Evolutionary conservation across 2,797 vertebrate species (phyloP).

Genomic region (Malacoraja senta): DNA sequence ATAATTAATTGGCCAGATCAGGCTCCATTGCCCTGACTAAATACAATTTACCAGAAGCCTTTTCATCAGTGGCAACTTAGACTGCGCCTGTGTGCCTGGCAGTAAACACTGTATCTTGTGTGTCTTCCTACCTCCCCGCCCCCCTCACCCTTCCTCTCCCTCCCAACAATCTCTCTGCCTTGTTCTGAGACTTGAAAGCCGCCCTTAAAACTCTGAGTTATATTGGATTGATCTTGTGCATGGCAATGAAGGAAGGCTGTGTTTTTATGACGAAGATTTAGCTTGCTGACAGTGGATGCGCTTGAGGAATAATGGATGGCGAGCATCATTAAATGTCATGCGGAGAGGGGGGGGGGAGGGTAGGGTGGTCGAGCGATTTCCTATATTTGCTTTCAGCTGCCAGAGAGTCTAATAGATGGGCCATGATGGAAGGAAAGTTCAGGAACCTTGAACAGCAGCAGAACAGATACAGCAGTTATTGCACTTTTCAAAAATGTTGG

Average conservation of each 20-base stretch:
- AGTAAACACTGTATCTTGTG: constrained; percentile 33
- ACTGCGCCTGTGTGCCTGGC: neutral
- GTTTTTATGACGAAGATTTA: neutral
- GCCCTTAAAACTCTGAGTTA: neutral
- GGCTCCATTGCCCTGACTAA: constrained; percentile 39
- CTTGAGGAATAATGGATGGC: neutral
- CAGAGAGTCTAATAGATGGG: neutral
- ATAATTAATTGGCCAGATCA: constrained; percentile 42
- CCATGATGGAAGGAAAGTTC: neutral
- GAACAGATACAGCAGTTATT: neutral
- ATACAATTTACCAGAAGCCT: constrained; percentile 23
- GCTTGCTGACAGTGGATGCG: neutral
- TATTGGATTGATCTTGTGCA: neutral
- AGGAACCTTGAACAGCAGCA: neutral
- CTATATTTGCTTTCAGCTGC: neutral
- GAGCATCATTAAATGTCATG: neutral
- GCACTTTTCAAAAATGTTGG: neutral
- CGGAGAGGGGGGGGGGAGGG: too few species aligned
- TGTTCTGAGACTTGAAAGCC: neutral
- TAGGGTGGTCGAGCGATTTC: neutral
- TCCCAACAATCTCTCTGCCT: neutral
- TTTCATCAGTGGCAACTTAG: constrained; percentile 24
- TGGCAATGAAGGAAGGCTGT: neutral
- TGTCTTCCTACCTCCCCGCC: constrained; percentile 26
- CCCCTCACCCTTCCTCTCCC: neutral